phyloP scores from a whole-genome alignment of 2,113 vertebrate species.

The Gallinago undulata region DNA sequence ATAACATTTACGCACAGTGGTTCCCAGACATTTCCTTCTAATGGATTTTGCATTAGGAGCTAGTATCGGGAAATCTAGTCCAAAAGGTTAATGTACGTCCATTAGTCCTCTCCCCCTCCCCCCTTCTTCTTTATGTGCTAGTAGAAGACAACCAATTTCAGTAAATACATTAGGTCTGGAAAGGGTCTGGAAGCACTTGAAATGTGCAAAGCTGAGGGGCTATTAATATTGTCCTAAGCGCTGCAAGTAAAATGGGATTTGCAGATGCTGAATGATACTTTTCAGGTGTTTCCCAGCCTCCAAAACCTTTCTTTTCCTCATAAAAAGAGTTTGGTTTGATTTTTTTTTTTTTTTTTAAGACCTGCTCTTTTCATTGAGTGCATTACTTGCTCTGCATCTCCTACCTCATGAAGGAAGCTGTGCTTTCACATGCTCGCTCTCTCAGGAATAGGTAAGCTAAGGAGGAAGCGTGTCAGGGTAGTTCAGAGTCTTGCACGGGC shows the following conservation, averaged over 20 bases:
- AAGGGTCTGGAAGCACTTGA: conserved; percentile 9
- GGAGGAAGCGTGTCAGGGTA: fast-evolving
- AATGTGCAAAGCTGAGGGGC: neutral
- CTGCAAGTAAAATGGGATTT: neutral
- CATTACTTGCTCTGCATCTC: neutral
- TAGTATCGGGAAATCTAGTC: conserved; percentile 51
- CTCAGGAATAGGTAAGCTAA: neutral
- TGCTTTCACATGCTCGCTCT: neutral
- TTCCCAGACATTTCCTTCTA: conserved; percentile 21
- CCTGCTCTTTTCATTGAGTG: neutral
- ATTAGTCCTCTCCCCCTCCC: neutral
- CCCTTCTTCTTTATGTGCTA: neutral
- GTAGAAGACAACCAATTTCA: conserved; percentile 45
- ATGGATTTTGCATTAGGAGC: conserved; percentile 53
- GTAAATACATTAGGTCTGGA: neutral
- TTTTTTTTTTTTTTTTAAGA: neutral
- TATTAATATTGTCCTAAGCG: neutral
- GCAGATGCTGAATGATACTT: neutral
- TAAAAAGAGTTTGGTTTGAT: neutral
- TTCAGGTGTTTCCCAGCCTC: neutral
- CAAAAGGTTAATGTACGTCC: conserved; percentile 65
- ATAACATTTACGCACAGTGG: neutral
- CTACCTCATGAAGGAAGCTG: neutral
- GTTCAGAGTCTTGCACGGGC: neutral
- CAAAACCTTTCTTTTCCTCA: neutral